phyloP scores from a whole-genome alignment of 1,140 invertebrate species.

The Anagrus nilaparvatae region DNA sequence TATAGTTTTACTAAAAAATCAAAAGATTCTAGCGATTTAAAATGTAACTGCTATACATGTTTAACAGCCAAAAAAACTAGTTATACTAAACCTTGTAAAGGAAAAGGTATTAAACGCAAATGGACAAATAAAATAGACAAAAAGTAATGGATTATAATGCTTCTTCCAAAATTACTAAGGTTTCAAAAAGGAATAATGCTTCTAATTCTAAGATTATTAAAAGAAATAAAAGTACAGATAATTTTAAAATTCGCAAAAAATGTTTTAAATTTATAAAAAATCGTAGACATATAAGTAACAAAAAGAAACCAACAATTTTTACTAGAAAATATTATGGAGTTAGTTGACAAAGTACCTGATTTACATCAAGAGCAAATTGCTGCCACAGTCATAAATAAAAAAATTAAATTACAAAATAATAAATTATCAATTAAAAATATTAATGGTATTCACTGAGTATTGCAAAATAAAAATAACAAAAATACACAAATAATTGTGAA shows the following conservation, averaged over 20 bases:
- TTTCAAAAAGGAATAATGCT: too few species aligned
- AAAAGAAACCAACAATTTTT: neutral
- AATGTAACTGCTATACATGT: conserved; percentile 4
- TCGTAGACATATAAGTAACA: neutral
- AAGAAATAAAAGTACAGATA: too few species aligned
- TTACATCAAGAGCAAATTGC: neutral
- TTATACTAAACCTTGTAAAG: too few species aligned
- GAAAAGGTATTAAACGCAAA: too few species aligned
- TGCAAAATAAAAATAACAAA: too few species aligned
- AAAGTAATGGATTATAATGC: neutral
- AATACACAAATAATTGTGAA: too few species aligned
- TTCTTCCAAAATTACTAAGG: neutral
- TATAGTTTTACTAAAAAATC: neutral
- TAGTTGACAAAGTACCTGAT: neutral
- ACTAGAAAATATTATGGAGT: neutral
- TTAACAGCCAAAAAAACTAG: neutral
- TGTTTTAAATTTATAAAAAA: too few species aligned
- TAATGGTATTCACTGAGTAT: neutral
- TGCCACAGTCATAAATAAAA: neutral
- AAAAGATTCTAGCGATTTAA: neutral
- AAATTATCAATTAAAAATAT: too few species aligned
- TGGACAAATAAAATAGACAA: neutral
- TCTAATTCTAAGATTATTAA: too few species aligned
- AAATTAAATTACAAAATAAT: too few species aligned
- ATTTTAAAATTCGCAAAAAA: too few species aligned